Base-by-base conservation (phyloP, 2,888 invertebrate species). In the Embidobia sp. region DNA sequence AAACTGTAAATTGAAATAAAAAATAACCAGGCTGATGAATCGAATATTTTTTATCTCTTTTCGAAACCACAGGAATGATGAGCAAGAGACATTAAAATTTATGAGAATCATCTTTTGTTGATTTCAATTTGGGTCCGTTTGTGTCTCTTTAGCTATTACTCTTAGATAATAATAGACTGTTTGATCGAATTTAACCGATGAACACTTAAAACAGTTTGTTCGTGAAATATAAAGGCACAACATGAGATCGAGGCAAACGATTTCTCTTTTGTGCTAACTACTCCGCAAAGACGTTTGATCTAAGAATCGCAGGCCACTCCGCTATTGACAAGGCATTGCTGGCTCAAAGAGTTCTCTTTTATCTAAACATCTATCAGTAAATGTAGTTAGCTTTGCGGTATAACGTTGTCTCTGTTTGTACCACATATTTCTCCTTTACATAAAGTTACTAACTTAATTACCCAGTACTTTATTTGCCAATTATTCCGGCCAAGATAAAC, bases 211-310 rank as follows among this genome's bases (percentile, higher is more conserved):
- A n/a, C n/a, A n/a, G n/a, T n/a, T n/a, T n/a, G n/a, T 15, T 26
- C 18, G 7, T 16, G 15, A 8, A 19, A 37, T 15, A 33, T 46
- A 42, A 46, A 37, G n/a, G 44, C 35, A 48, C 22, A 11, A 8
- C 48, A 33, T 35, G 37, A 48, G 37, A 57, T 16, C 26, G n/a
- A n/a, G 15, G 35, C 51, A 55, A 63, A 55, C 10, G 48, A 48
- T 35, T 26, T n/a, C n/a, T 37, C 72, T 72, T 63, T 55, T 63
- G 72, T 63, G 55, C 16, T 46, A 64, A 64, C 72, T 63, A 48
- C 48, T 40, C 33, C 11, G 29, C 46, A 48, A 46, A 64, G 72
- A 46, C 55, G 44, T 55, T 72, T 64, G 72, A 72, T 59, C 44
- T 55, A 46, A 44, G 51, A 49, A 66, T 46, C 51, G 40, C 15